phyloP scores from a whole-genome alignment of 2,888 invertebrate genomes.

The Ariolimax columbianus region DNA sequence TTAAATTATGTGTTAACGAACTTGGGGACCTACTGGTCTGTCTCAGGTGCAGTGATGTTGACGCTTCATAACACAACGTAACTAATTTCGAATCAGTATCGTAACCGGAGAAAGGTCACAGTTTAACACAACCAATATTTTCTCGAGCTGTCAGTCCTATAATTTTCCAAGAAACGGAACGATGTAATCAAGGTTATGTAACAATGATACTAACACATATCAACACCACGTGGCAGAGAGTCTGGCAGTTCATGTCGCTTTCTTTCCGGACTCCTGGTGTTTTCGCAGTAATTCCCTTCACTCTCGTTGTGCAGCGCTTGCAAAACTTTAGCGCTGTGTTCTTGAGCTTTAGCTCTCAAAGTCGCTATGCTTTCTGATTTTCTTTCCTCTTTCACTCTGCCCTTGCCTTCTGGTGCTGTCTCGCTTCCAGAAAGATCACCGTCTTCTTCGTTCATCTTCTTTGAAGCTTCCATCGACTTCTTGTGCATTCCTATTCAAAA shows the following conservation, averaged over 20 bases:
- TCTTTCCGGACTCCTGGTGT: slow-evolving; percentile 21
- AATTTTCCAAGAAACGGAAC: too few species aligned
- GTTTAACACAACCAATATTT: too few species aligned
- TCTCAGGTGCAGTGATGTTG: too few species aligned
- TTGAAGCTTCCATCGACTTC: slow-evolving; percentile 97
- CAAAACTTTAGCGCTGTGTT: slow-evolving; percentile 83
- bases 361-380: slow-evolving; percentile 95
- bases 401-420: slow-evolving; percentile 55
- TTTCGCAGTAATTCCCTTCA: slow-evolving; percentile 42
- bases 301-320: slow-evolving; percentile 63
- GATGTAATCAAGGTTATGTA: too few species aligned
- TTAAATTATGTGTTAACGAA: too few species aligned
- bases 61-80: too few species aligned
- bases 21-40: too few species aligned
- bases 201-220: slow-evolving; percentile 39
- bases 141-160: too few species aligned
- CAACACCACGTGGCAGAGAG: slow-evolving; percentile 32
- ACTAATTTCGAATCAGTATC: too few species aligned
- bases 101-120: too few species aligned
- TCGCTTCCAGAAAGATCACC: slow-evolving; percentile 83
- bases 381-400: slow-evolving; percentile 80
- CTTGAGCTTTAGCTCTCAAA: slow-evolving; percentile 94
- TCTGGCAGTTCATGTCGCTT: slow-evolving; percentile 32
- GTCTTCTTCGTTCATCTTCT: slow-evolving; percentile 89
- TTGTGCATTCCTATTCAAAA: slow-evolving; percentile 94